These are phyloP conservation scores for Tridacna gigas DNA, from an alignment of 2,888 invertebrate species.

Conservation along the genomic window DNA sequence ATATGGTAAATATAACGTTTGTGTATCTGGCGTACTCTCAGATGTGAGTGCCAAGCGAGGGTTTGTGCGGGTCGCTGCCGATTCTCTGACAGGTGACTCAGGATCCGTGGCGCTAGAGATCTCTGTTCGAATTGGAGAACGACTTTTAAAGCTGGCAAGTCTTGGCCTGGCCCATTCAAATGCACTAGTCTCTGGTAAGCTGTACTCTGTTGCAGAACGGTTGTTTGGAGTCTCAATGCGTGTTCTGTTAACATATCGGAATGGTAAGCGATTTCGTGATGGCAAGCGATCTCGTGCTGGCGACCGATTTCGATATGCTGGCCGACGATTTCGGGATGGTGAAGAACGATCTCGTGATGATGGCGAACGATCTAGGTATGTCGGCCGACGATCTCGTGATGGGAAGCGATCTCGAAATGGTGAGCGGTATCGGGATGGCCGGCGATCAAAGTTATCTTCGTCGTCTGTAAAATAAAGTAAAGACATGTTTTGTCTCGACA, in stretches of 20 bases:
- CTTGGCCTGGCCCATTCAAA: background rate
- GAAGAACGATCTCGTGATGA: too few relatives aligned
- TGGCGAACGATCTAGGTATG: too few relatives aligned
- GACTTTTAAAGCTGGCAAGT: background rate
- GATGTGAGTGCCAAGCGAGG: background rate
- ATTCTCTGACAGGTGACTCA: background rate
- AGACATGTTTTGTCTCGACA: too few relatives aligned
- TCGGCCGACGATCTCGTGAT: too few relatives aligned
- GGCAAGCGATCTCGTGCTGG: too few relatives aligned
- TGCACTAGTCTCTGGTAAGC: conserved; percentile 1
- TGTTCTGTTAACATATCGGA: background rate
- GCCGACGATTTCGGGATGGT: too few relatives aligned
- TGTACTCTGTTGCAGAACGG: background rate
- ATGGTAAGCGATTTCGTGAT: too few relatives aligned
- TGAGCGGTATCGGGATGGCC: too few relatives aligned
- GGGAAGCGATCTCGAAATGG: too few relatives aligned
- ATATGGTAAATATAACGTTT: background rate
- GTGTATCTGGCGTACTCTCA: background rate
- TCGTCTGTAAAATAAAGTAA: too few relatives aligned
- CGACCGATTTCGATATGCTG: too few relatives aligned
- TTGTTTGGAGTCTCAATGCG: background rate
- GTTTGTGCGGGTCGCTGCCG: background rate
- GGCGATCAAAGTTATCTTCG: too few relatives aligned
- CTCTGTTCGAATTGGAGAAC: background rate
- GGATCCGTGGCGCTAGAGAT: background rate